Conservation (phyloP, 2,888 invertebrate genomes). For the Caenorhabditis zanzibari region DNA sequence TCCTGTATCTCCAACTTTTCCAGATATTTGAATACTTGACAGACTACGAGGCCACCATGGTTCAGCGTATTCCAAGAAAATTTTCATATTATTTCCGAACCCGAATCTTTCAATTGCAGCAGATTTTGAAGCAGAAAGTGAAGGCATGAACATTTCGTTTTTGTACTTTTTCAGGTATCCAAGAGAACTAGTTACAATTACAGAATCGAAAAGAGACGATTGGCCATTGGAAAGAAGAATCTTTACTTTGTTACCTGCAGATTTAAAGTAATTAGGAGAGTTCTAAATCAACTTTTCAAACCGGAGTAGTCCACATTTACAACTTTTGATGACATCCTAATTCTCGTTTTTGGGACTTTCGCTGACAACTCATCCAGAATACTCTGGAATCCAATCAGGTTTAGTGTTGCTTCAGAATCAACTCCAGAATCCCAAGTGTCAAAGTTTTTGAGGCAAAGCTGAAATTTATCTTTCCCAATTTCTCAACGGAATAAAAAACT, state of each 20-base stretch:
- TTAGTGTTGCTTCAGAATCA: constrained; percentile 52
- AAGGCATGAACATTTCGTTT: constrained; percentile 69
- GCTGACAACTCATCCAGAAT: constrained; percentile 69
- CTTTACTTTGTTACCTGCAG: constrained; percentile 21
- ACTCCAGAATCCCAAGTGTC: constrained; percentile 72
- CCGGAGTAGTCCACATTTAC: constrained; percentile 60
- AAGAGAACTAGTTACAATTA: constrained; percentile 77
- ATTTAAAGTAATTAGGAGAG: not conserved
- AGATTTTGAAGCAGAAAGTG: constrained; percentile 63
- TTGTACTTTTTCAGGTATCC: constrained; percentile 74
- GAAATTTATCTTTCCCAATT: not conserved
- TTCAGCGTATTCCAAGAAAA: constrained; percentile 75
- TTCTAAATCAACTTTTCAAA: not conserved
- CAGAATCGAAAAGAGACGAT: constrained; percentile 63
- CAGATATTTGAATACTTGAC: constrained; percentile 53
- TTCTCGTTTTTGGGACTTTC: constrained; percentile 55
- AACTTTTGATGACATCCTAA: constrained; percentile 70
- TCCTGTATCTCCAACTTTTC: not conserved
- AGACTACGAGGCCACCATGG: constrained; percentile 73
- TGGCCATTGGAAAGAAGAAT: constrained; percentile 15
- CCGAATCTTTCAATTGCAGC: constrained; percentile 71
- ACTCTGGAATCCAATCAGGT: constrained; percentile 68
- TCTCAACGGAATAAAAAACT: not conserved
- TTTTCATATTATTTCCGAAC: constrained; percentile 73
- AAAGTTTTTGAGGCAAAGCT: constrained; percentile 74